Evolutionary conservation across 1,140 invertebrate species (phyloP).

Genomic region (Papilio machaon): DNA sequence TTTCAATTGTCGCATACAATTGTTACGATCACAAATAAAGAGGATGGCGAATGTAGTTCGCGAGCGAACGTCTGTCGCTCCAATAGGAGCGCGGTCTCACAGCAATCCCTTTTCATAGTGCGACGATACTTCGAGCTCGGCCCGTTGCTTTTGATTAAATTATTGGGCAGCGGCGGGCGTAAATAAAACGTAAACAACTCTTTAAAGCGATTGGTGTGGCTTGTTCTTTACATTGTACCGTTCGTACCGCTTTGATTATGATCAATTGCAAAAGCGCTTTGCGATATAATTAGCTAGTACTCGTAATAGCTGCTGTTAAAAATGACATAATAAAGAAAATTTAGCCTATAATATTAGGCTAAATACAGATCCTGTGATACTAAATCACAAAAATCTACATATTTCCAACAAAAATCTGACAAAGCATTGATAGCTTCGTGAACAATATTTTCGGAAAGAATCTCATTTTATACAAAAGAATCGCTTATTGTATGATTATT

Average conservation of each 20-base stretch:
- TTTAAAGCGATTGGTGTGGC: slow-evolving; percentile 46
- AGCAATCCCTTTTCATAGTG: slow-evolving; percentile 47
- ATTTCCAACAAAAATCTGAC: background rate
- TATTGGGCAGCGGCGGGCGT: slow-evolving; percentile 53
- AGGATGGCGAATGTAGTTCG: slow-evolving; percentile 24
- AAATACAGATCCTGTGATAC: too few species aligned
- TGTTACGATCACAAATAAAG: slow-evolving; percentile 33
- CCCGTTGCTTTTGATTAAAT: slow-evolving; percentile 60
- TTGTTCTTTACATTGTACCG: slow-evolving; percentile 46
- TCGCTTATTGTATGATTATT: slow-evolving; percentile 16
- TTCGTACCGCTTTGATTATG: slow-evolving; percentile 44
- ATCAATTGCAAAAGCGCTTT: background rate
- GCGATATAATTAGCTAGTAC: background rate
- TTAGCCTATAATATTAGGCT: background rate
- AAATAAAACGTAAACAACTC: slow-evolving; percentile 56
- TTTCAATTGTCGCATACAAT: slow-evolving; percentile 26
- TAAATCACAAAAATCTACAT: background rate
- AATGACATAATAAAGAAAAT: background rate
- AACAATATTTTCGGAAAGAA: background rate
- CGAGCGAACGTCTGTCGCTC: slow-evolving; percentile 13
- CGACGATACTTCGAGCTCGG: slow-evolving; percentile 36
- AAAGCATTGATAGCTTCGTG: background rate
- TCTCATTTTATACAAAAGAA: slow-evolving; percentile 4
- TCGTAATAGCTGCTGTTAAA: background rate
- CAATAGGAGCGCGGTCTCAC: slow-evolving; percentile 46